Conservation (phyloP, 2,888 invertebrate species). For the Taphrorychus bicolor region DNA sequence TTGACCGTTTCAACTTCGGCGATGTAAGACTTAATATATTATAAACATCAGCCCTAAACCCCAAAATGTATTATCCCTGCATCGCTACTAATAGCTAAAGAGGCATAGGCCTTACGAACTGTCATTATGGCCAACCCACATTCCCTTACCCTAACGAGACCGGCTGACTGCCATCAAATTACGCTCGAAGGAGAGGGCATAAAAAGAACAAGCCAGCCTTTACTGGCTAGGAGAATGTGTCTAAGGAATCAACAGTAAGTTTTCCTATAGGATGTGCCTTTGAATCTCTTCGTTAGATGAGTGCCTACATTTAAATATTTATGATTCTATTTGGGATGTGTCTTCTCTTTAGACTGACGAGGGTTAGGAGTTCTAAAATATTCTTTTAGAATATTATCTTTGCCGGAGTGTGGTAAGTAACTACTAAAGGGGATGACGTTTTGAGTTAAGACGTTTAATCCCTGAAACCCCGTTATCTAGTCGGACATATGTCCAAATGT, state of each 20-base stretch:
- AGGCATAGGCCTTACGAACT: constrained; percentile 55
- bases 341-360: neutral
- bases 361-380: neutral
- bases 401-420: too few species aligned
- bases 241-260: neutral
- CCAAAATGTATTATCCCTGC: constrained; percentile 42
- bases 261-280: neutral
- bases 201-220: neutral
- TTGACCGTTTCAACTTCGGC: neutral
- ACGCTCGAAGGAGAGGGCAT: neutral
- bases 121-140: constrained; percentile 57
- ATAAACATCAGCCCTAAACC: constrained; percentile 7
- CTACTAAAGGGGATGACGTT: too few species aligned
- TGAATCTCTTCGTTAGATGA: neutral
- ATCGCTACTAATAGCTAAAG: constrained; percentile 39
- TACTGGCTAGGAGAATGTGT: neutral
- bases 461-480: constrained; percentile 8
- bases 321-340: too few species aligned
- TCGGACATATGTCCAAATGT: constrained; percentile 21
- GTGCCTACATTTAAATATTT: neutral
- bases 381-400: neutral
- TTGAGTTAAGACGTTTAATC: neutral
- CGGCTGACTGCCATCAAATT: constrained; percentile 37
- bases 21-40: neutral
- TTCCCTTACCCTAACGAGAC: constrained; percentile 56